phyloP scores from a whole-genome alignment of 2,797 vertebrate species.

The Lycodopsis pacificus region DNA sequence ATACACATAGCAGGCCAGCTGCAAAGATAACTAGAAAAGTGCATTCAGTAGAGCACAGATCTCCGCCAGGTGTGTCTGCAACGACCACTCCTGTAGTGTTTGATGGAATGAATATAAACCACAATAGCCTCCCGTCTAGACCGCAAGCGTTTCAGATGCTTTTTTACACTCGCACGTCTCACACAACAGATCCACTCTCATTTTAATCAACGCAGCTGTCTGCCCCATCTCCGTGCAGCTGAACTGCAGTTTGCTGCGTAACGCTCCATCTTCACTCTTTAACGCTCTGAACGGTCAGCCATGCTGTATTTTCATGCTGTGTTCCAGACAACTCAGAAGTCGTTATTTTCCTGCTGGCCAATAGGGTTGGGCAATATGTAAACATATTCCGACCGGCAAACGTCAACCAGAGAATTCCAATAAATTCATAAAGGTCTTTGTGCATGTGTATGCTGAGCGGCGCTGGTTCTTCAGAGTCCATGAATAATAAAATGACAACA shows the following conservation, averaged over 20 bases:
- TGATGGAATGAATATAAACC: slow-evolving; percentile 6
- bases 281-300: neutral
- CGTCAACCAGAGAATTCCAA: neutral
- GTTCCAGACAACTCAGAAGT: neutral
- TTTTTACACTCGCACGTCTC: neutral
- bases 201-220: slow-evolving; percentile 3
- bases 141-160: neutral
- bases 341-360: neutral
- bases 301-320: neutral
- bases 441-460: neutral
- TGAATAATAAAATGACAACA: neutral
- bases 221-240: neutral
- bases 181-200: neutral
- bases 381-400: neutral
- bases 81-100: neutral
- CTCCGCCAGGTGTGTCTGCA: slow-evolving; percentile 1
- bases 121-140: neutral
- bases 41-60: neutral
- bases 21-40: neutral
- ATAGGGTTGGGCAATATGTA: neutral
- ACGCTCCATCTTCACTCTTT: neutral
- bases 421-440: neutral
- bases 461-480: neutral
- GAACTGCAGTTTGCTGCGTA: neutral
- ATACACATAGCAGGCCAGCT: slow-evolving; percentile 8